Base-by-base conservation (phyloP, 2,113 vertebrate species). In the Channa argus region DNA sequence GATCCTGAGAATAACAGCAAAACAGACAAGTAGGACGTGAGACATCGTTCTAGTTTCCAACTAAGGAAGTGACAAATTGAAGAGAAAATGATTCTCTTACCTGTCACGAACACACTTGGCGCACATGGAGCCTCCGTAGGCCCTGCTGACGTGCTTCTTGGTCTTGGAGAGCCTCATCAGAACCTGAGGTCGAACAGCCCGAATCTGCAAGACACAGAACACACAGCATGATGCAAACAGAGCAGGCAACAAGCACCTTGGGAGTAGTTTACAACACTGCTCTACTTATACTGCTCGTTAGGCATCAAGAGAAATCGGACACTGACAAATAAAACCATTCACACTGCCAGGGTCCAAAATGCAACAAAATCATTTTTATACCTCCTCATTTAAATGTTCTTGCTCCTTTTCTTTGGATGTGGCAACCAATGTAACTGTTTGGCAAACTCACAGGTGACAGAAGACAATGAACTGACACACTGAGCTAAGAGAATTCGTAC, bases 161-260 rank as follows among this genome's bases (percentile, higher is more conserved):
- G 98, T 99, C 88, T 99, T 99, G 8, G 98, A 99, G 80, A 99
- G 94, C 84, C 98, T 97, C 97, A 96, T 99, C 13, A 99, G 96
- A 72, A 99, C 98, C 92, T 97, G 97, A 69, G 98, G 98, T 79
- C 98, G 96, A 75, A 98, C 97, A 58, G 98, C 98, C 38, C 97
- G 95, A 38, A 99, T 95, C 98, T 99, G 64, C 2, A 67, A 45
- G 3, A 70, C 34, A 71, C 24, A 46, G 36, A 73, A 11, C 8
- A 72, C 1, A 61, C 8, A 3, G 7, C 53, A 24, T 1, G 2
- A 46, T 74, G 2, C 83, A 53, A 56, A 46, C 3, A 66, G 15
- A 53, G 11, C 2, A 38, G 5, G 11, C 7, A 39, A 3, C 4
- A 2, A 50, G 3, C 11, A 44, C 15, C 39, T 41, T 4, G 6